Conservation (phyloP, 2,797 vertebrate genomes). For the Spondyliosoma cantharus region DNA sequence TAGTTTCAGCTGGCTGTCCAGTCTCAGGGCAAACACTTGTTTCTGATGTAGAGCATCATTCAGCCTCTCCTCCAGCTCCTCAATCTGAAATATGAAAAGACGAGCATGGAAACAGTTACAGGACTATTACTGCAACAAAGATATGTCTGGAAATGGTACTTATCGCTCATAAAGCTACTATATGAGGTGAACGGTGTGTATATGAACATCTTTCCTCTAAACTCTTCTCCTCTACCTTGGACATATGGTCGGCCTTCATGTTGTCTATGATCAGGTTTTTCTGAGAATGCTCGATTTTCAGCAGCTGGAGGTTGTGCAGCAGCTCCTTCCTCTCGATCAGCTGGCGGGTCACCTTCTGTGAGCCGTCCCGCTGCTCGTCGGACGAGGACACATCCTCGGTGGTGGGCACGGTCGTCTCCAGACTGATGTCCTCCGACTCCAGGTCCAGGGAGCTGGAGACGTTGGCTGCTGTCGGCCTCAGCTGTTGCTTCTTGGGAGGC, state of each 20-base stretch:
- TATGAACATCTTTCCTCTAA: not conserved
- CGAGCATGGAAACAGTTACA: not conserved
- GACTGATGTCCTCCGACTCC: conserved; percentile 96
- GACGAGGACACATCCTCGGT: conserved; percentile 97
- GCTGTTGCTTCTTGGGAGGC: conserved; percentile 86
- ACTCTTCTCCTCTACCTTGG: conserved; percentile 84
- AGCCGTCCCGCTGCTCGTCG: conserved; percentile 80
- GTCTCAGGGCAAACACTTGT: conserved; percentile 89
- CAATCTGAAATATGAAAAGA: conserved; percentile 79
- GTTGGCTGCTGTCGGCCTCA: conserved; percentile 83
- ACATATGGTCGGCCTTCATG: conserved; percentile 94
- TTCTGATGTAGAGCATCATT: conserved; percentile 96
- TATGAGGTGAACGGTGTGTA: not conserved
- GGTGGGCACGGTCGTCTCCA: conserved; percentile 95
- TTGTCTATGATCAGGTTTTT: conserved; percentile 96
- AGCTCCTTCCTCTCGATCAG: conserved; percentile 94
- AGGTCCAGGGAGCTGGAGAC: conserved; percentile 94
- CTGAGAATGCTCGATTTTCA: conserved; percentile 95
- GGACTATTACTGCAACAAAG: not conserved
- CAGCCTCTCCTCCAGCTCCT: conserved; percentile 95
- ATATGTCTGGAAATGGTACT: too few species aligned
- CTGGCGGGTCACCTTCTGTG: conserved; percentile 91
- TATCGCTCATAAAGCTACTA: not conserved
- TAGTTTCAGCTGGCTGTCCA: conserved; percentile 93
- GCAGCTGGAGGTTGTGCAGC: conserved; percentile 91